Evolutionary conservation across 2,888 invertebrate genomes (phyloP).

Genomic region (Cyaniris semiargus): DNA sequence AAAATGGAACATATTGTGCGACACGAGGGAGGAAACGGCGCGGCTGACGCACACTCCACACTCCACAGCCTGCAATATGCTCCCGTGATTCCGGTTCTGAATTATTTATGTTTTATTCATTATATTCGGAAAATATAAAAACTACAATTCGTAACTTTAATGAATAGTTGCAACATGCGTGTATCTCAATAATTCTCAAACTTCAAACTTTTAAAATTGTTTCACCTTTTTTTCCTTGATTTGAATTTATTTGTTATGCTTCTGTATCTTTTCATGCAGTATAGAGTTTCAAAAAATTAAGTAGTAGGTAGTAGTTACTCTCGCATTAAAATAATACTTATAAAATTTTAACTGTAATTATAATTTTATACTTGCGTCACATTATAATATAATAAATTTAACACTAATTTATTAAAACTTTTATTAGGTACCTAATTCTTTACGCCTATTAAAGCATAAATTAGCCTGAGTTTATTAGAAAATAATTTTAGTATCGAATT

Average conservation of each 20-base stretch:
- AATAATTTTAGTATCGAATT: conserved; percentile 1
- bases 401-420: background rate
- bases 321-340: too few species aligned
- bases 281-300: too few species aligned
- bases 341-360: too few species aligned
- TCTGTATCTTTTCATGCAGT: too few species aligned
- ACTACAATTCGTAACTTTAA: background rate
- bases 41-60: conserved; percentile 49
- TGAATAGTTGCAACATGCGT: too few species aligned
- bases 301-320: too few species aligned
- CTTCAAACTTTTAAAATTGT: too few species aligned
- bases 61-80: conserved; percentile 46
- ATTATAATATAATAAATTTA: background rate
- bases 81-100: conserved; percentile 57
- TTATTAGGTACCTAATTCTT: background rate
- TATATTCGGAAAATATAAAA: background rate
- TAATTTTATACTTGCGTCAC: too few species aligned
- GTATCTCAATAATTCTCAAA: too few species aligned
- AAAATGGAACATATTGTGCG: conserved; percentile 38
- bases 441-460: background rate
- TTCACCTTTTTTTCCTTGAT: too few species aligned
- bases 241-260: too few species aligned
- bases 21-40: conserved; percentile 55
- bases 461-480: background rate
- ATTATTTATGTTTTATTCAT: conserved; percentile 28